Conservation (phyloP, 2,113 vertebrate species). For the Pantherophis guttatus region DNA sequence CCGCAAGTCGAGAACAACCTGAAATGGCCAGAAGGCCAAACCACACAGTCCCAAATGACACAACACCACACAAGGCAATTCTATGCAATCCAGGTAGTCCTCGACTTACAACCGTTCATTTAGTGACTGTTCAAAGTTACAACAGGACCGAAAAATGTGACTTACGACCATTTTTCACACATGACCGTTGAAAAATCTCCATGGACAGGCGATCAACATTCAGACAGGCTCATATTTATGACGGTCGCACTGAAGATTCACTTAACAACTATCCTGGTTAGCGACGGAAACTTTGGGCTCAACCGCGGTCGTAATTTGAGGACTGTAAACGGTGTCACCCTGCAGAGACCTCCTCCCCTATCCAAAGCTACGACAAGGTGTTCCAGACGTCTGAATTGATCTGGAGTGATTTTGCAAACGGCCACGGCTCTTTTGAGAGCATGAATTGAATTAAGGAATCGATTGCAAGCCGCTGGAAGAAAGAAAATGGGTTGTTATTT, state of each 20-base stretch:
- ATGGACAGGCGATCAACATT: too few species aligned
- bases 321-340: not conserved
- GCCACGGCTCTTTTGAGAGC: not conserved
- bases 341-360: not conserved
- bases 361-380: rapidly evolving
- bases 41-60: not conserved
- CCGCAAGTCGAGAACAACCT: too few species aligned
- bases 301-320: too few species aligned
- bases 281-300: too few species aligned
- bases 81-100: not conserved
- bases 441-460: not conserved
- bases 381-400: not conserved
- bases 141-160: too few species aligned
- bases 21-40: not conserved
- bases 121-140: too few species aligned
- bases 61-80: not conserved
- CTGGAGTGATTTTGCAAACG: not conserved
- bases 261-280: too few species aligned
- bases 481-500: not conserved
- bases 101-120: too few species aligned
- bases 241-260: too few species aligned
- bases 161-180: too few species aligned
- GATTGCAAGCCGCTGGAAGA: not conserved
- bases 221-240: too few species aligned
- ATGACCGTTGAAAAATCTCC: too few species aligned